Percentiles rank a stretch among this genome's conserved stretches.
Evolutionary conservation across 2,888 invertebrate species (phyloP).

Genomic region (Hypselothyrea guttata): DNA sequence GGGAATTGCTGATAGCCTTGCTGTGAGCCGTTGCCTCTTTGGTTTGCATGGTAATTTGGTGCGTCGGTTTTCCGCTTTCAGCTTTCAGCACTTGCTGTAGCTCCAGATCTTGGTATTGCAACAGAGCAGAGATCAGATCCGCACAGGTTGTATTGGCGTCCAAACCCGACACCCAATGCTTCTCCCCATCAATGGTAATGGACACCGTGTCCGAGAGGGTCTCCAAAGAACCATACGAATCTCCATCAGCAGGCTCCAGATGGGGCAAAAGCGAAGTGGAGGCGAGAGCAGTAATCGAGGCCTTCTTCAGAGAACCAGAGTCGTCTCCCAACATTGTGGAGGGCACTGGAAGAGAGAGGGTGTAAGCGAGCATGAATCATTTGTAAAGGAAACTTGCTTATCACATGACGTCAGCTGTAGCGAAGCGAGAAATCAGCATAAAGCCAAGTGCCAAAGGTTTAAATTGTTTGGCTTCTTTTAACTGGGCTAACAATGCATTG

Average conservation of each 20-base stretch:
- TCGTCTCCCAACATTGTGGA: conserved; percentile 38
- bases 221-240: conserved; percentile 71
- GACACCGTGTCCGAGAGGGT: conserved; percentile 85
- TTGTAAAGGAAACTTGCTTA: not conserved
- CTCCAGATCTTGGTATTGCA: conserved; percentile 83
- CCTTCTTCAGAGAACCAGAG: conserved; percentile 16
- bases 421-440: conserved; percentile 14
- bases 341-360: conserved; percentile 10
- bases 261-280: not conserved
- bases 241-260: conserved; percentile 38
- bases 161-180: conserved; percentile 91
- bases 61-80: not conserved
- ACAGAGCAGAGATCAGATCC: conserved; percentile 89
- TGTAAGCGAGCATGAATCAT: no score
- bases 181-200: conserved; percentile 89
- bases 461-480: conserved; percentile 44
- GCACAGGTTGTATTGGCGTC: conserved; percentile 89
- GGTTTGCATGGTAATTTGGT: conserved; percentile 44
- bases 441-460: conserved; percentile 20
- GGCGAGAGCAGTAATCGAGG: conserved; percentile 14
- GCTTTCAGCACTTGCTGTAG: not conserved
- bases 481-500: not conserved
- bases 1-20: conserved; percentile 23
- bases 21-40: conserved; percentile 40
- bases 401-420: conserved; percentile 26